Evolutionary conservation across 2,888 invertebrate species (phyloP).

Genomic region (Melinopterus prodromus): DNA sequence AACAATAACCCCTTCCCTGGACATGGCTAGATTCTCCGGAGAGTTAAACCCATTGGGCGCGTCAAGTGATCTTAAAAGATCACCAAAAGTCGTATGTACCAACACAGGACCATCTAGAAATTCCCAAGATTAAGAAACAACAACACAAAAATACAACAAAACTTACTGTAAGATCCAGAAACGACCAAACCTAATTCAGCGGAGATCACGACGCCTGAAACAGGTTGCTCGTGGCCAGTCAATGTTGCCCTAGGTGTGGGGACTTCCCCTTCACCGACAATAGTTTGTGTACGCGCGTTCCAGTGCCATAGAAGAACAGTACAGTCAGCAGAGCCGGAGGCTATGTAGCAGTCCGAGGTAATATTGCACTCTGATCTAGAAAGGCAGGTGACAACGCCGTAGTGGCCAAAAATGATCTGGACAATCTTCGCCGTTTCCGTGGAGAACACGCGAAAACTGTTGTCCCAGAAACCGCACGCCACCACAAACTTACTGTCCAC

Average conservation of each 20-base stretch:
- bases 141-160: constrained; percentile 16
- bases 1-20: constrained; percentile 94
- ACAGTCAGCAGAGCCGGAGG: constrained; percentile 97
- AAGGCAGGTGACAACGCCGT: constrained; percentile 97
- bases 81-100: constrained; percentile 98
- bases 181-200: constrained; percentile 98
- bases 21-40: constrained; percentile 91
- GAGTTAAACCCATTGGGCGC: constrained; percentile 78
- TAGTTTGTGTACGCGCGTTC: constrained; percentile 95
- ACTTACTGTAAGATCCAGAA: constrained; percentile 83
- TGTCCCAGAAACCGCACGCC: constrained; percentile 99
- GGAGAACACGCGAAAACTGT: constrained; percentile 97
- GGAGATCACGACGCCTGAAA: constrained; percentile 94
- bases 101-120: constrained; percentile 90
- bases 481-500: constrained; percentile 97
- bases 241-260: constrained; percentile 97
- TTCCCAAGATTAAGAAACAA: constrained; percentile 11
- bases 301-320: constrained; percentile 99
- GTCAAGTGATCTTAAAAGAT: constrained; percentile 89
- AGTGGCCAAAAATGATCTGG: constrained; percentile 98
- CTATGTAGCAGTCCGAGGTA: constrained; percentile 98
- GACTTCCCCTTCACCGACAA: constrained; percentile 95
- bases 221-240: constrained; percentile 97
- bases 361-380: constrained; percentile 98
- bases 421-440: constrained; percentile 97